These are phyloP conservation scores for Megalurothrips usitatus DNA, from an alignment of 2,888 invertebrate species.

Conservation along the genomic window DNA sequence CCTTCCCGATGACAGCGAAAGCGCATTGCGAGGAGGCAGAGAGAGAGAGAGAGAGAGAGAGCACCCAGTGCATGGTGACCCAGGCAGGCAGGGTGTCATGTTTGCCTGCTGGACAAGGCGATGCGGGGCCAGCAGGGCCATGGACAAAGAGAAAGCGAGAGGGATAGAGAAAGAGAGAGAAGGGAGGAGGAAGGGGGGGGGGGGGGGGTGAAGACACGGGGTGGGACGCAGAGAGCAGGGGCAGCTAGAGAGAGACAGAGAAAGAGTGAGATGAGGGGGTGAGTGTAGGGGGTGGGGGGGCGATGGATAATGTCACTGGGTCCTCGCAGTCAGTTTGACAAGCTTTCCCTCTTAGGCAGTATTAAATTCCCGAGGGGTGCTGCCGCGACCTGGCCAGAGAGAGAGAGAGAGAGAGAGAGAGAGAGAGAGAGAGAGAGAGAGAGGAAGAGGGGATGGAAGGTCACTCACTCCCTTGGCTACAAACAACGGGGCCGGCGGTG, in stretches of 20 bases:
- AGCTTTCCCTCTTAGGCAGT: constrained; percentile 24
- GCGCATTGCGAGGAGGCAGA: background rate
- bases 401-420: background rate
- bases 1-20: background rate
- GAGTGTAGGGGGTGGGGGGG: background rate
- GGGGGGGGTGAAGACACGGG: background rate
- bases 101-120: background rate
- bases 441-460: background rate
- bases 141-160: background rate
- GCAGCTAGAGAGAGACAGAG: background rate
- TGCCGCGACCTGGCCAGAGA: background rate
- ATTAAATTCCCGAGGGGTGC: constrained; percentile 17
- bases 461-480: too few relatives aligned
- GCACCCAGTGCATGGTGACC: background rate
- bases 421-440: background rate
- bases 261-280: background rate
- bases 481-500: too few relatives aligned
- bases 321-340: constrained; percentile 22
- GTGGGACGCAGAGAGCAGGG: background rate
- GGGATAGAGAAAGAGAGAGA: background rate
- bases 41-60: background rate
- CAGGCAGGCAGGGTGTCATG: background rate
- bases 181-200: background rate
- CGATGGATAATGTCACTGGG: constrained; percentile 17
- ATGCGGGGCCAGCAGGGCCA: background rate